Percentiles rank a stretch among this genome's conserved stretches.
These are phyloP conservation scores for Crotophaga sulcirostris DNA, from an alignment of 2,113 vertebrate species.

Conservation along the genomic window DNA sequence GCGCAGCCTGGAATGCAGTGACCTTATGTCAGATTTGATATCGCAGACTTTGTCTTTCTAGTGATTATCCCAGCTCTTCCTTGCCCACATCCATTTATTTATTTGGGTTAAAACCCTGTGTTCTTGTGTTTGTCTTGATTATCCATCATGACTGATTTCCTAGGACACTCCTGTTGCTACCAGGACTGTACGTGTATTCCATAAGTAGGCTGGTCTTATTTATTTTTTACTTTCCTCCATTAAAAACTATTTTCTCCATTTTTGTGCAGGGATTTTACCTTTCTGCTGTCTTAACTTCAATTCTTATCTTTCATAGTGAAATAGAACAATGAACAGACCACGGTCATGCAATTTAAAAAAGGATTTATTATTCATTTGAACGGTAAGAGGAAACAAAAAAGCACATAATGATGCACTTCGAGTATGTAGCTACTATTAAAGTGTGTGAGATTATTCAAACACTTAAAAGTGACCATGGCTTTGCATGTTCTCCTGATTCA, in stretches of 20 bases:
- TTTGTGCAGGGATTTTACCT: neutral
- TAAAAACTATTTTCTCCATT: neutral
- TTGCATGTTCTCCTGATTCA: neutral
- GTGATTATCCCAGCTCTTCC: neutral
- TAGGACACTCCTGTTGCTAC: neutral
- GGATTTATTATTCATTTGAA: neutral
- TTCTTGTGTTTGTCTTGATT: neutral
- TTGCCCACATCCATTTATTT: neutral
- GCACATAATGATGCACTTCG: neutral
- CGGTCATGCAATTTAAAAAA: neutral
- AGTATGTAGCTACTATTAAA: neutral
- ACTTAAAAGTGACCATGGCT: neutral
- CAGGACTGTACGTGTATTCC: neutral
- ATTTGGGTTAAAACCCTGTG: neutral
- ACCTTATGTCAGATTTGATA: neutral
- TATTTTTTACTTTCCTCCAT: neutral
- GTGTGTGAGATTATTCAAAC: neutral
- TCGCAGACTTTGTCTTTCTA: neutral
- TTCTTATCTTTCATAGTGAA: neutral
- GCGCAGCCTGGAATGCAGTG: fast-evolving
- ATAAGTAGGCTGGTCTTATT: neutral
- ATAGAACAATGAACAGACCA: neutral
- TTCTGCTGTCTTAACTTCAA: neutral
- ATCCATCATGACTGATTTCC: neutral
- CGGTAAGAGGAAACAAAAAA: neutral